Percentiles rank a stretch among this genome's conserved stretches.
These are phyloP conservation scores for Eulithis prunata DNA, from an alignment of 2,888 invertebrate species.

Conservation along the genomic window DNA sequence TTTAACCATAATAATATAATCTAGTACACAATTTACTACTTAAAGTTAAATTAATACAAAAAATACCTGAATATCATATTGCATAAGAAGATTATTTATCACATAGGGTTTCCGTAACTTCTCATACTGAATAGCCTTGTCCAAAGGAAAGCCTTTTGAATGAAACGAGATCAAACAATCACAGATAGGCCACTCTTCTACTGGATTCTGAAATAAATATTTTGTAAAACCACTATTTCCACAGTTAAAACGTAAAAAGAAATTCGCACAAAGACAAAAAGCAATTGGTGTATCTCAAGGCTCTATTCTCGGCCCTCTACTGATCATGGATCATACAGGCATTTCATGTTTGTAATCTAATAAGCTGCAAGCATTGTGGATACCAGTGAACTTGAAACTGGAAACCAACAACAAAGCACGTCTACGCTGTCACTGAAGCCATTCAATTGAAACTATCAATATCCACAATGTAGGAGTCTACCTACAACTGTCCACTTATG, in stretches of 20 bases:
- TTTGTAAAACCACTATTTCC: constrained; percentile 11
- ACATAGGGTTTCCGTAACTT: constrained; percentile 97
- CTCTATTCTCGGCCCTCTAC: constrained; percentile 30
- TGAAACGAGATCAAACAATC: constrained; percentile 99
- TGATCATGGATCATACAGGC: constrained; percentile 27
- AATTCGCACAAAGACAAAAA: constrained; percentile 8
- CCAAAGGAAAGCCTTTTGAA: constrained; percentile 98
- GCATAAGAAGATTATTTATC: constrained; percentile 99
- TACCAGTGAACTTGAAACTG: constrained; percentile 48
- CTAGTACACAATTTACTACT: too few species aligned
- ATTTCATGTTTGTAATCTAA: constrained; percentile 21
- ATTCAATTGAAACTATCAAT: constrained; percentile 53
- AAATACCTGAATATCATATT: constrained; percentile 96
- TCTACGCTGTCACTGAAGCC: constrained; percentile 51
- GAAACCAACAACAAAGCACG: constrained; percentile 60
- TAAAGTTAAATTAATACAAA: constrained; percentile 1
- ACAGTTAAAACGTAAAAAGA: background rate
- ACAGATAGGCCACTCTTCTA: constrained; percentile 99
- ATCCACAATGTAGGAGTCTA: constrained; percentile 24
- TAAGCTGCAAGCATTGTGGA: constrained; percentile 30
- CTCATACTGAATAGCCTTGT: constrained; percentile 98
- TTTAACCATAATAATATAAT: too few species aligned
- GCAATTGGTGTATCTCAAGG: constrained; percentile 34
- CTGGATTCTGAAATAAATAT: constrained; percentile 88
- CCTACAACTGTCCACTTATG: constrained; percentile 15